A percentile compares a stretch with the other conserved stretches of the same genome.
These are phyloP conservation scores for Olivierus martensii DNA, from an alignment of 1,140 invertebrate species.

Conservation along the genomic window DNA sequence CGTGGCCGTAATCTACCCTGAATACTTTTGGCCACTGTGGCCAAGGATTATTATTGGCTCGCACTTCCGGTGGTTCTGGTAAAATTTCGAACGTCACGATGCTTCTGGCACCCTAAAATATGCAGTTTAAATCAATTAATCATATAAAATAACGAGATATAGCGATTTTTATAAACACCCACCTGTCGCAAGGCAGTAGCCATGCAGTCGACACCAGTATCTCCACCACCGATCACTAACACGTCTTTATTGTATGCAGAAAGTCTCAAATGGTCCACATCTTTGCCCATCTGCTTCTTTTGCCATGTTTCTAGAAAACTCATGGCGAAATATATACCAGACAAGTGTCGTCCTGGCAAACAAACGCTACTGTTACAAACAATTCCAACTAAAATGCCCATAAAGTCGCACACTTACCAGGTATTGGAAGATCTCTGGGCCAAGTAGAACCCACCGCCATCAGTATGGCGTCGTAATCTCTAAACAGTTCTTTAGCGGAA, in stretches of 20 bases:
- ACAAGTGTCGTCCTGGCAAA: conserved; percentile 64
- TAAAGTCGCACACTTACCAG: conserved; percentile 23
- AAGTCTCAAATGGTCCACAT: conserved; percentile 40
- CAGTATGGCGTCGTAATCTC: conserved; percentile 73
- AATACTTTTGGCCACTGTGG: conserved; percentile 94
- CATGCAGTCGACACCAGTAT: conserved; percentile 99
- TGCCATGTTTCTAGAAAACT: conserved; percentile 95
- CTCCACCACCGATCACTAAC: conserved; percentile 93
- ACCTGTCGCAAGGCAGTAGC: conserved; percentile 88
- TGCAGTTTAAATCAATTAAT: neutral
- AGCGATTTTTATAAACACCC: neutral
- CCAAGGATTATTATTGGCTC: conserved; percentile 87
- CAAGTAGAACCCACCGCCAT: conserved; percentile 89
- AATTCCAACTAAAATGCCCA: too few relatives aligned
- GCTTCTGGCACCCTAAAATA: conserved; percentile 65
- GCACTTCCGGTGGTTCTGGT: conserved; percentile 65
- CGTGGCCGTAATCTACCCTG: conserved; percentile 96
- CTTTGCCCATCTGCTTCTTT: conserved; percentile 74
- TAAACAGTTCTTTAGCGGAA: conserved; percentile 51
- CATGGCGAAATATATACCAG: conserved; percentile 95
- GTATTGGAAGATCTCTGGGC: conserved; percentile 65
- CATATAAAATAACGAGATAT: neutral
- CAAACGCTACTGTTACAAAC: neutral
- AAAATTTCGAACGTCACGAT: conserved; percentile 97
- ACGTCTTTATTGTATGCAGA: conserved; percentile 89